Conservation (phyloP, 2,113 vertebrate genomes). For the Ochotona curzoniae region DNA sequence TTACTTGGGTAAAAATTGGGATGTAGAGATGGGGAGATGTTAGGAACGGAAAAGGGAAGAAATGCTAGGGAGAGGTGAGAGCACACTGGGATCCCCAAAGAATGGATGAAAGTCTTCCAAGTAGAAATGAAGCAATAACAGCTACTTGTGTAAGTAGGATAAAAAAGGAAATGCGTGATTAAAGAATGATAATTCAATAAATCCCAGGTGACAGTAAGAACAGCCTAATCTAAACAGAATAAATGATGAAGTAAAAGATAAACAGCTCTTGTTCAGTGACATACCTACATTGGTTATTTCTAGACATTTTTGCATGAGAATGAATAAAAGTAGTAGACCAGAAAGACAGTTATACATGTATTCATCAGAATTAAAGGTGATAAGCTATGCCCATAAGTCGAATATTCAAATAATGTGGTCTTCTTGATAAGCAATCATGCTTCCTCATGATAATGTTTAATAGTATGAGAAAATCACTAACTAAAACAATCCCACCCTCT, state of each 20-base stretch:
- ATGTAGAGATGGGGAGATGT: not conserved
- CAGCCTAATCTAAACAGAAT: not conserved
- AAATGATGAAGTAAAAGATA: not conserved
- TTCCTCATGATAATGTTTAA: not conserved
- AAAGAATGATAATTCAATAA: not conserved
- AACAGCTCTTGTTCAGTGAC: not conserved
- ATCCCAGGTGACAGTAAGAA: not conserved
- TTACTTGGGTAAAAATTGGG: not conserved
- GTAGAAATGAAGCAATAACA: not conserved
- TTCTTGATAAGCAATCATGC: not conserved
- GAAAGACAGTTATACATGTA: not conserved
- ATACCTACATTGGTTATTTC: not conserved
- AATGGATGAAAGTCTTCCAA: not conserved
- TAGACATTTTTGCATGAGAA: not conserved
- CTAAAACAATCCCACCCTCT: not conserved
- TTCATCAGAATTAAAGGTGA: not conserved
- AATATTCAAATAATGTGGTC: not conserved
- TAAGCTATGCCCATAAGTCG: not conserved
- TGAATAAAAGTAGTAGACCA: not conserved
- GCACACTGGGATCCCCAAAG: not conserved
- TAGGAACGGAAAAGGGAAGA: not conserved
- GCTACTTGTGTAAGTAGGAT: not conserved
- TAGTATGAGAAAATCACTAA: not conserved
- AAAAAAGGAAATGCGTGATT: not conserved
- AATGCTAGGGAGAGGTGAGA: not conserved